Evolutionary conservation across 2,797 vertebrate genomes (phyloP).

Genomic region (Chiloscyllium punctatum): DNA sequence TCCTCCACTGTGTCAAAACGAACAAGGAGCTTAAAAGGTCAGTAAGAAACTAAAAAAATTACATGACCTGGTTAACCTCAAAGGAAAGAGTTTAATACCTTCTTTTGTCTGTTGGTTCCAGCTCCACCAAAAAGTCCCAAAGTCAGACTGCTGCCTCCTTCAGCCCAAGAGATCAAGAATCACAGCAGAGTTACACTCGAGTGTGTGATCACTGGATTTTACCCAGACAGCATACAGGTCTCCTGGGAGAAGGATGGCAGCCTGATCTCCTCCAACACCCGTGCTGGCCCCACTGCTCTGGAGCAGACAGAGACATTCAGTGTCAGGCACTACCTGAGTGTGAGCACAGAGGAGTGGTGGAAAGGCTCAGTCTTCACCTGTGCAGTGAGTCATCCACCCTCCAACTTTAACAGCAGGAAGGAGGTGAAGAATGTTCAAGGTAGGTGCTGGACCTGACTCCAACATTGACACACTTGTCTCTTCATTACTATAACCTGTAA

Average conservation of each 20-base stretch:
- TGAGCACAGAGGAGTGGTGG: too few relatives aligned
- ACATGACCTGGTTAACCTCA: neutral
- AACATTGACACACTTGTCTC: too few relatives aligned
- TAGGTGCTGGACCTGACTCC: too few relatives aligned
- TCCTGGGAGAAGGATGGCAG: neutral
- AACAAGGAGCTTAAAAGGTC: neutral
- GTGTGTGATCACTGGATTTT: slow-evolving; percentile 1
- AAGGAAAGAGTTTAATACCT: neutral
- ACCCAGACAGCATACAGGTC: neutral
- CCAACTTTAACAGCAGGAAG: too few relatives aligned
- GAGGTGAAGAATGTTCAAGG: too few relatives aligned
- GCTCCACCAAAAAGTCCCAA: neutral
- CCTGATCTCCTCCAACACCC: too few relatives aligned
- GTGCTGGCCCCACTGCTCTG: too few relatives aligned
- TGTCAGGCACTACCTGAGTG: too few relatives aligned
- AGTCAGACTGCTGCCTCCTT: neutral
- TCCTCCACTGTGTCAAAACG: neutral
- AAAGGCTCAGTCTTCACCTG: too few relatives aligned
- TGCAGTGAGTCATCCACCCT: too few relatives aligned
- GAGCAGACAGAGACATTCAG: too few relatives aligned
- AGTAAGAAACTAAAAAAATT: neutral
- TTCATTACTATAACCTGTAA: too few relatives aligned
- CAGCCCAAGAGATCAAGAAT: neutral
- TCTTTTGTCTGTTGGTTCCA: neutral
- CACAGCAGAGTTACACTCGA: neutral